Evolutionary conservation across 2,797 vertebrate species (phyloP), one percentile per base, ranked within the genome.

Genomic region (Enteromius unitaeniatus): DNA sequence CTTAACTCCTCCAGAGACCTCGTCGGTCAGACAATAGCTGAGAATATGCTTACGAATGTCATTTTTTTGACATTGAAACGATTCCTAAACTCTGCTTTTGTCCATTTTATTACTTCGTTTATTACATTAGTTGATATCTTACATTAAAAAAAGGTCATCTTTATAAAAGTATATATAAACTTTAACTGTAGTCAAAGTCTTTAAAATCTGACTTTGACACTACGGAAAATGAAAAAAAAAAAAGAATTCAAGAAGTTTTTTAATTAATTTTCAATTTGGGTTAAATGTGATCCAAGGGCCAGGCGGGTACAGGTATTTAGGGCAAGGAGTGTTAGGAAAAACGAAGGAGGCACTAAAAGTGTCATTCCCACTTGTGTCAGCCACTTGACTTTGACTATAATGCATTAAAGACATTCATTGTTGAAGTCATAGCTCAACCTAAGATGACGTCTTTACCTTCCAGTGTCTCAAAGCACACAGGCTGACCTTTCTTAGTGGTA

Each of bases 391-490:
- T 64, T 47, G 11, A 60, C 40, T 62, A n/a, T 47, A 49, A 65
- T 51, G 26, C 34, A 78, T 78, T 65, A 78, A 67, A 64, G 17
- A 34, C 40, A 78, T 53, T 53, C 28, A 74, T 11, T 26, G 70
- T 31, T 82, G 37, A 72, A 45, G 21, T 74, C 42, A 74, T 74
- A 65, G 72, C 19, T 72, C 72, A 49, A 81, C 40, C 76, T 45
- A 34, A 80, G 51, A 67, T 87, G 47, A 78, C 87, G 26, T 84
- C 84, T 83, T 88, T 75, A 86, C 60, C 80, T 84, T 47, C 68
- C 62, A 53, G 23, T 81, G 79, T 86, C 76, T 79, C 6, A 23
- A 75, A 67, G 83, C 21, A 86, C 83, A 85, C 83, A 60, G 65
- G 31, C 23, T 55, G 28, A 78, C 65, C 74, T 78, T 51, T 80